Evolutionary conservation across 2,797 vertebrate genomes (phyloP), one percentile per base, ranked within the genome.

Genomic region (Anniella stebbinsi): DNA sequence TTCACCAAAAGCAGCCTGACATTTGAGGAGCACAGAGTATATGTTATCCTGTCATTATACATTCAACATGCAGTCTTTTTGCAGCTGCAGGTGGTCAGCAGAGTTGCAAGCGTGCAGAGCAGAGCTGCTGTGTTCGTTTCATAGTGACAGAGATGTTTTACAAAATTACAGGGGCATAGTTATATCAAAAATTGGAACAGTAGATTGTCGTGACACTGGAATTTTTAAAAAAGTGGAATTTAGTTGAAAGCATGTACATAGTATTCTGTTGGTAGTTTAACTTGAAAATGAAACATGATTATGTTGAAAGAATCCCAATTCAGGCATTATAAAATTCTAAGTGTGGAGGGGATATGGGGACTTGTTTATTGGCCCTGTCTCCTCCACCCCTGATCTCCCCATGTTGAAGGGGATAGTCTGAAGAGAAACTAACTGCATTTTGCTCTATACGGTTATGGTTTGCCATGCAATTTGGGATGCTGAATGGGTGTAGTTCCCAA

Each of bases 1-100:
- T 90, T 93, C 84, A 81, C 81, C 88, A 80, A 84, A 88, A 81
- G 48, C 76, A 92, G 11, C 30, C 13, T 87, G 90, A 80, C 2
- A 48, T 82, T 82, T 57, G 80, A 92, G 85, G 66, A 87, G 60
- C 17, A 23, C 9, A 10, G 1, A n/a, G 82, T 75, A 73, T 41
- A 54, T 2, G 0, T 89, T 89, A 86, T 88, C 80, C 21, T 41
- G 28, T 12, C 0, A 0, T 25, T 85, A 48, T n/a, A 38, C 41
- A 36, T 88, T 92, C 69, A 5, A 67, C 36, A 51, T 51, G 6
- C 70, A 13, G 21, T 48, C 73, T 54, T 33, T 85, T 89, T 0
- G 0, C 60, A 70, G 36, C 87, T 84, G 80, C 69, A 77, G 88
- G 78, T 86, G 86, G 70, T 87, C 33, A 38, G 28, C 41, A 67